A percentile compares a stretch with the other conserved stretches of the same genome.
These are phyloP conservation scores for Ameiurus melas DNA, from an alignment of 2,113 vertebrate species.

Conservation along the genomic window DNA sequence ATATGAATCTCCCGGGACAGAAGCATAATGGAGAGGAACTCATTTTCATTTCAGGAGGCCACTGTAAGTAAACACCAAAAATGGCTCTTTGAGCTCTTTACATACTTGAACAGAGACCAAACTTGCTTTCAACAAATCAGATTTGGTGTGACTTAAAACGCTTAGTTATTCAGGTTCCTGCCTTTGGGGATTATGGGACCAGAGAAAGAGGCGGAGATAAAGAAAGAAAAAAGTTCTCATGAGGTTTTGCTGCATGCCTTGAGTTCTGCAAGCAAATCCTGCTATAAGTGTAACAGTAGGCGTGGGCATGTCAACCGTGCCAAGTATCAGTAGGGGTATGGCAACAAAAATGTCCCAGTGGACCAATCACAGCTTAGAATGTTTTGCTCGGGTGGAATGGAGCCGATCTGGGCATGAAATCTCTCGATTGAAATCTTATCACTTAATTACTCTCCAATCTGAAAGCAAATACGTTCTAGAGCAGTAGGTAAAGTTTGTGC, in stretches of 20 bases:
- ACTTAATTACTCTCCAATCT: conserved; percentile 27
- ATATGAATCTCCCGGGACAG: background rate
- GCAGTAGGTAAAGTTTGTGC: background rate
- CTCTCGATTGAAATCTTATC: conserved; percentile 36
- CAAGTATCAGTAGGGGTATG: conserved; percentile 26
- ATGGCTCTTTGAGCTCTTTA: background rate
- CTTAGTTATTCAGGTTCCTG: conserved; percentile 58
- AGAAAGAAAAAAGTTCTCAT: conserved; percentile 7
- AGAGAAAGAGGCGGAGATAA: background rate
- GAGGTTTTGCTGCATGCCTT: conserved; percentile 8
- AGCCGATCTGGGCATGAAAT: conserved; percentile 54
- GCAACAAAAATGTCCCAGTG: conserved; percentile 6
- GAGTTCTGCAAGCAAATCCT: conserved; percentile 19
- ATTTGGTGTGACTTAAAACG: conserved; percentile 52
- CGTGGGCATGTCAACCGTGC: conserved; percentile 15
- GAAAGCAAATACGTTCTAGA: conserved; percentile 12
- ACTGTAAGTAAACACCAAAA: conserved; percentile 44
- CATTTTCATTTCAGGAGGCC: conserved; percentile 13
- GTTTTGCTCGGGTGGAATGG: conserved; percentile 34
- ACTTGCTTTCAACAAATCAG: conserved; percentile 56
- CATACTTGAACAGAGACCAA: conserved; percentile 56
- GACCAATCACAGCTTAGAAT: conserved; percentile 24
- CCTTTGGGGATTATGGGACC: conserved; percentile 29
- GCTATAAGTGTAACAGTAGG: conserved; percentile 42
- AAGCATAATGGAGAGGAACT: conserved; percentile 17